These are phyloP conservation scores for Caerostris extrusa DNA, from an alignment of 1,140 invertebrate genomes.

Conservation along the genomic window DNA sequence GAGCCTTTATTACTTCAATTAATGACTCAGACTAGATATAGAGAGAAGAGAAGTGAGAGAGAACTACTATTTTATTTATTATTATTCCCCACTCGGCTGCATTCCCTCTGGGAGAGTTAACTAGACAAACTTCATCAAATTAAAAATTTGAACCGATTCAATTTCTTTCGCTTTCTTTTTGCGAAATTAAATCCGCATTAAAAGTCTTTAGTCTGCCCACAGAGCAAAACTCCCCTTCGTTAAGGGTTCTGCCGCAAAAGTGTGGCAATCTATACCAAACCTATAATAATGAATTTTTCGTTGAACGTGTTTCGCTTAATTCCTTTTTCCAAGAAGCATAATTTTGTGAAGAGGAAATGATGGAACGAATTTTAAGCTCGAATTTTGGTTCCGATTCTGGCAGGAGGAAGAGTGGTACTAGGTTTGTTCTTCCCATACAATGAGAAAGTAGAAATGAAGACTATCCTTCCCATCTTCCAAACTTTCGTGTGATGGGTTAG, in stretches of 20 bases:
- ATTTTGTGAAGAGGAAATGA: background rate
- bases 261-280: conserved; percentile 27
- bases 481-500: background rate
- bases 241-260: background rate
- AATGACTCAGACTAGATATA: background rate
- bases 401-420: background rate
- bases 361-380: conserved; percentile 12
- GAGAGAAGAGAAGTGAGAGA: background rate
- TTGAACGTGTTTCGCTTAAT: background rate
- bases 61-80: background rate
- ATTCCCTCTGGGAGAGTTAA: background rate
- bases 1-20: background rate
- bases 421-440: background rate
- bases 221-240: background rate
- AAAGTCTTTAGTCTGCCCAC: background rate
- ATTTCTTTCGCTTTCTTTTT: conserved; percentile 21
- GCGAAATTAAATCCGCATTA: background rate
- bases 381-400: background rate
- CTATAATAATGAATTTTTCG: conserved; percentile 35
- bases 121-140: background rate
- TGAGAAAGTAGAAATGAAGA: background rate
- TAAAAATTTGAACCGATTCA: conserved; percentile 1
- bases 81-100: background rate
- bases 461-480: background rate
- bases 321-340: background rate